Conservation (phyloP, 2,113 vertebrate genomes). For the Corvus moneduloides region DNA sequence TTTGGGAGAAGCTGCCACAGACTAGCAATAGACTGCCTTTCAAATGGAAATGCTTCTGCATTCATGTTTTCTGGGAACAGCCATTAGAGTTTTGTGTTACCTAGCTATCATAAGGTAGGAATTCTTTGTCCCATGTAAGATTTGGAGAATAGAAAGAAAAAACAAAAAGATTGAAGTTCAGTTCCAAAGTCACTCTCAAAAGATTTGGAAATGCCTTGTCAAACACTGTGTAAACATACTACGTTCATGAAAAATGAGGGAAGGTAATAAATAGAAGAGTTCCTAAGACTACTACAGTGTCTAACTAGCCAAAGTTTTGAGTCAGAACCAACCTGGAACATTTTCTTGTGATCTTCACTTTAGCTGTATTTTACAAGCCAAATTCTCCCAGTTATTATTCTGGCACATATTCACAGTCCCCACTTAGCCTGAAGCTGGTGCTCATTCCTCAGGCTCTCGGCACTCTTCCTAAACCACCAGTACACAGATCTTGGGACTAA, state of each 20-base stretch:
- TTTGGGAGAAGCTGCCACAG: not conserved
- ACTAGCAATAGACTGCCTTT: not conserved
- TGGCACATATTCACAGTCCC: not conserved
- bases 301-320: not conserved
- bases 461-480: not conserved
- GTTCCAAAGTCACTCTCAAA: not conserved
- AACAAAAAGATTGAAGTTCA: not conserved
- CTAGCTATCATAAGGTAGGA: not conserved
- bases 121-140: not conserved
- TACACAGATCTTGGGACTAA: rapidly evolving
- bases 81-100: not conserved
- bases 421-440: not conserved
- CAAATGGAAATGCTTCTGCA: rapidly evolving
- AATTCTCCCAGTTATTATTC: not conserved
- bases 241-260: not conserved
- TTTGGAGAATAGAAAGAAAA: not conserved
- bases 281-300: not conserved
- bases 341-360: not conserved
- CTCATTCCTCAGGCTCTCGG: not conserved
- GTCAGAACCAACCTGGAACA: not conserved
- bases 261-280: not conserved
- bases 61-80: not conserved
- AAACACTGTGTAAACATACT: not conserved
- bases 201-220: not conserved
- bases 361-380: not conserved